These are phyloP conservation scores for Tetrao urogallus DNA, from an alignment of 2,113 vertebrate genomes.

Conservation along the genomic window DNA sequence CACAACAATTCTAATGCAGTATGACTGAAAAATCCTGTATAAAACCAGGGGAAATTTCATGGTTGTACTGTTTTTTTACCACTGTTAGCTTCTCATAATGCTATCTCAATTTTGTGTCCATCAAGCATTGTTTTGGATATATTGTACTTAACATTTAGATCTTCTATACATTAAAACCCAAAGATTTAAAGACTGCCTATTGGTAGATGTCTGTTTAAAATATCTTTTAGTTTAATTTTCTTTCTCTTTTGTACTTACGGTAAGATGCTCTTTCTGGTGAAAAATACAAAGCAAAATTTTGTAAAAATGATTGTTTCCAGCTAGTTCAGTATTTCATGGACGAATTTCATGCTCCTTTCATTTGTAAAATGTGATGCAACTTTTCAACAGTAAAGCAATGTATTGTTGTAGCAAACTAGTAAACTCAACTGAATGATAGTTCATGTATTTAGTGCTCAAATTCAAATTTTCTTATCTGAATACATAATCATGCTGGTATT, in stretches of 20 bases:
- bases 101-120: neutral
- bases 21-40: neutral
- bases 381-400: neutral
- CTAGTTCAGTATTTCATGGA: neutral
- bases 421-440: neutral
- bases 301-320: neutral
- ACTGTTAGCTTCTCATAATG: neutral
- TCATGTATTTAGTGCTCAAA: neutral
- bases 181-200: neutral
- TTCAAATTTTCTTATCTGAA: neutral
- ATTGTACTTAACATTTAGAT: neutral
- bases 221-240: neutral
- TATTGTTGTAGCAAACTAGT: neutral
- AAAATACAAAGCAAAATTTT: neutral
- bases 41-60: rapidly evolving
- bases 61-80: neutral
- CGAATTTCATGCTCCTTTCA: neutral
- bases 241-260: neutral
- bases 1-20: neutral
- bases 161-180: neutral
- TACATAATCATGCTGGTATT: neutral
- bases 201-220: neutral
- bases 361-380: neutral
- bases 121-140: neutral
- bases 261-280: neutral